phyloP scores from a whole-genome alignment of 2,888 invertebrate species.

The Malacosoma neustria region DNA sequence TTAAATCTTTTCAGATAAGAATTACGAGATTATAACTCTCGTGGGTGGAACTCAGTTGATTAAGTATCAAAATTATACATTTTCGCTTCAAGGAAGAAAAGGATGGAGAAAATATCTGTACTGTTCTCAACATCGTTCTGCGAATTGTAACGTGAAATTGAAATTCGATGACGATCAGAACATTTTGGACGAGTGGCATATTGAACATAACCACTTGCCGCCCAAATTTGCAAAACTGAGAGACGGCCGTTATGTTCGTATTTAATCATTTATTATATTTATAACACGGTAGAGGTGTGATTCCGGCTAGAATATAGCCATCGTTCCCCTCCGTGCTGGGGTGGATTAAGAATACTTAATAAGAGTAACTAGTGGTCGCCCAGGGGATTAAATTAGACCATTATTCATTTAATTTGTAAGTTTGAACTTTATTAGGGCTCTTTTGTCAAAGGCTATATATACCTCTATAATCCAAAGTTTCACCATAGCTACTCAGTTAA shows the following conservation, averaged over 20 bases:
- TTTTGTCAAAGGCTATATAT: no score
- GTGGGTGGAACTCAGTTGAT: constrained; percentile 14
- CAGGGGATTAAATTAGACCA: no score
- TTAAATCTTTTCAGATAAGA: constrained; percentile 6
- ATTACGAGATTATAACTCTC: constrained; percentile 12
- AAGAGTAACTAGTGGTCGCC: no score
- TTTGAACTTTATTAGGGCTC: no score
- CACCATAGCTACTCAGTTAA: no score
- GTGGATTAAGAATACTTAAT: no score
- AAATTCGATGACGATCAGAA: constrained; percentile 5
- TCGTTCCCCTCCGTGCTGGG: no score
- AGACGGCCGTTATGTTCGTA: background rate
- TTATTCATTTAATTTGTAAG: no score
- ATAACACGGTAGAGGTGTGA: background rate
- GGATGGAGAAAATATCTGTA: constrained; percentile 4
- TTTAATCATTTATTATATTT: no score
- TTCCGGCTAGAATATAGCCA: no score
- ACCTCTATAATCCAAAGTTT: no score
- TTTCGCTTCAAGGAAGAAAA: constrained; percentile 26
- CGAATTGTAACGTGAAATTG: constrained; percentile 10
- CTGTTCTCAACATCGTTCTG: constrained; percentile 8
- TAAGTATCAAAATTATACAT: constrained; percentile 25
- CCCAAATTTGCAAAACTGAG: background rate
- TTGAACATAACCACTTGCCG: background rate
- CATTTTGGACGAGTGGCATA: constrained; percentile 1